phyloP scores from a whole-genome alignment of 2,797 vertebrate species.

The Sternotherus odoratus region DNA sequence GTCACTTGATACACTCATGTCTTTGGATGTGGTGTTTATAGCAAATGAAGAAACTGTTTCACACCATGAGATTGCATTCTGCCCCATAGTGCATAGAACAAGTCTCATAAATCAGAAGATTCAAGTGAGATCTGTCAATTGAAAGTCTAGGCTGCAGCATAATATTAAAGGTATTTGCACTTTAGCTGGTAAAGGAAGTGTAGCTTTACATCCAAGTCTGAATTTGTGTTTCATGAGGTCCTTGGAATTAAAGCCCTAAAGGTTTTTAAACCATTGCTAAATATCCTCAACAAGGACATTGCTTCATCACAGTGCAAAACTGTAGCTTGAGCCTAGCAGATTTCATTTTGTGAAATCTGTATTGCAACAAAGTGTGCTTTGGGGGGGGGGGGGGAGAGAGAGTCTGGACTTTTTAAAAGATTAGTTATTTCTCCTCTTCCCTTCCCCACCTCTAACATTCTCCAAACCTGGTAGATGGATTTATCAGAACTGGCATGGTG shows the following conservation, averaged over 20 bases:
- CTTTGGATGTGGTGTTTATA: background rate
- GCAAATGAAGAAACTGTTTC: constrained; percentile 1
- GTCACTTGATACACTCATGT: background rate
- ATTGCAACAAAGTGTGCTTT: background rate
- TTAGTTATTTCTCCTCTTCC: background rate
- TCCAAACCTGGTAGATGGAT: background rate
- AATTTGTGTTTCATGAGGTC: background rate
- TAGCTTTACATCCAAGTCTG: constrained; percentile 50
- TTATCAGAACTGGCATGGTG: background rate
- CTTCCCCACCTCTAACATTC: background rate
- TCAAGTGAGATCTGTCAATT: background rate
- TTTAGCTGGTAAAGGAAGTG: constrained; percentile 38
- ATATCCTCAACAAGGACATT: background rate
- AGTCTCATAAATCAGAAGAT: constrained; percentile 1
- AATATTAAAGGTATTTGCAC: background rate
- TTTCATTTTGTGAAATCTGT: background rate
- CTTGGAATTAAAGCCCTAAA: constrained; percentile 19
- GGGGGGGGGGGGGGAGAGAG: background rate
- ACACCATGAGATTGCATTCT: background rate
- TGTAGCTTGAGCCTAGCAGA: background rate
- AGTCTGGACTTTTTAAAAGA: background rate
- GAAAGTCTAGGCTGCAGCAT: background rate
- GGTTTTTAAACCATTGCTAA: constrained; percentile 45
- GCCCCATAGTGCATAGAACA: background rate
- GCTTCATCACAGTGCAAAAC: background rate